Evolutionary conservation across 2,113 vertebrate genomes (phyloP).

Genomic region (Zosterops lateralis): DNA sequence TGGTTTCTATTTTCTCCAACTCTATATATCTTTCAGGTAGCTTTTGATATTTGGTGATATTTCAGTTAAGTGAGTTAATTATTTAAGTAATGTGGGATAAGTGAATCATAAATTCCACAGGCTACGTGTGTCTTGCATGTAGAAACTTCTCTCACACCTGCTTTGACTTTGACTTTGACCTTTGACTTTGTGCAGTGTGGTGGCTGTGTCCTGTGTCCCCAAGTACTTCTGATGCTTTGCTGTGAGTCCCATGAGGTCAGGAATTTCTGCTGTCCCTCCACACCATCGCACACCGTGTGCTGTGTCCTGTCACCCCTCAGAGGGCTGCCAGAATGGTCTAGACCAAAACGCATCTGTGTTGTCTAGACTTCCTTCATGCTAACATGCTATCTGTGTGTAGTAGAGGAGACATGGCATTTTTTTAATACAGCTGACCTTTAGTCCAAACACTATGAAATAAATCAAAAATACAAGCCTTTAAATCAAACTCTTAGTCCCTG

Average conservation of each 20-base stretch:
- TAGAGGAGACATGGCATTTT: background rate
- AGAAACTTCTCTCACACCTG: background rate
- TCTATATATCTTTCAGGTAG: background rate
- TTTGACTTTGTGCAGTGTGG: background rate
- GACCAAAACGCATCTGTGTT: accelerated
- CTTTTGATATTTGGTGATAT: background rate
- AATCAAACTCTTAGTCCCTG: background rate
- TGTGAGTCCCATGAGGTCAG: background rate
- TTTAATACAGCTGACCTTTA: background rate
- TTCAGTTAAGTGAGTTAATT: background rate
- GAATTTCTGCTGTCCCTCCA: accelerated
- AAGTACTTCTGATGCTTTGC: background rate
- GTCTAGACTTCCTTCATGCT: background rate
- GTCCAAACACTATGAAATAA: background rate
- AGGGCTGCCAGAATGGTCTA: background rate
- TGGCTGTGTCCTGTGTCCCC: background rate
- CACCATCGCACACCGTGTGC: accelerated
- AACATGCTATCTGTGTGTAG: accelerated
- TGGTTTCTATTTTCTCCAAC: background rate
- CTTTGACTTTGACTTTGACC: too few species aligned
- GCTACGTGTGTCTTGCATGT: background rate
- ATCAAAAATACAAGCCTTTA: background rate
- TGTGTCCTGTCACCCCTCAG: background rate
- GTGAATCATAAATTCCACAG: background rate
- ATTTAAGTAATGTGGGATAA: background rate